phyloP scores from a whole-genome alignment of 2,113 vertebrate genomes.

The Madoqua kirkii region DNA sequence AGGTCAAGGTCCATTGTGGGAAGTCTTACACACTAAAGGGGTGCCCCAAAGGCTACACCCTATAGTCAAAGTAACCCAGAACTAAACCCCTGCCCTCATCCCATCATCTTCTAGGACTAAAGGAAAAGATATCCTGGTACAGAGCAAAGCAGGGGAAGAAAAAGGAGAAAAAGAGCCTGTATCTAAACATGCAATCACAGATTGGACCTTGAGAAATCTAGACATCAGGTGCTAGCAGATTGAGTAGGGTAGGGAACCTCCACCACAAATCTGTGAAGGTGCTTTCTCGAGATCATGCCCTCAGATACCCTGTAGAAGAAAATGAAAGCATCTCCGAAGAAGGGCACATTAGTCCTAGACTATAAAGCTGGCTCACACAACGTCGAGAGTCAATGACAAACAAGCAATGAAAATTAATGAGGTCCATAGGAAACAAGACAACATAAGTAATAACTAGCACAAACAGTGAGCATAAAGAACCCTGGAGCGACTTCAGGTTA shows the following conservation, averaged over 20 bases:
- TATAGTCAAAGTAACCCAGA: not conserved
- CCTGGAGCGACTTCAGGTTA: not conserved
- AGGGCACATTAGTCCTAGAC: not conserved
- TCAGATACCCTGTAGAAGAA: not conserved
- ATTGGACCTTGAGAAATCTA: not conserved
- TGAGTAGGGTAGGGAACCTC: not conserved
- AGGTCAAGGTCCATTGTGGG: not conserved
- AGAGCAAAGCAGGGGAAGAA: not conserved
- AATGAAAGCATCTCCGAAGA: not conserved
- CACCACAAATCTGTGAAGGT: not conserved
- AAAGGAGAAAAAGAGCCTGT: not conserved
- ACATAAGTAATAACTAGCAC: not conserved
- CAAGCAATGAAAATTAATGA: not conserved
- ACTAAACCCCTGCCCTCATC: not conserved
- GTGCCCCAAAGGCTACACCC: not conserved
- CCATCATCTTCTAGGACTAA: not conserved
- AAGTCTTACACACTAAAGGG: not conserved
- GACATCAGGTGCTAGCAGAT: not conserved
- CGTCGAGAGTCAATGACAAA: not conserved
- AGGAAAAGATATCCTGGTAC: not conserved
- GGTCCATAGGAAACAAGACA: not conserved
- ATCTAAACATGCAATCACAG: not conserved
- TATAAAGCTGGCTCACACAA: not conserved
- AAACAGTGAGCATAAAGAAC: not conserved
- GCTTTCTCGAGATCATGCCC: not conserved